Evolutionary conservation across 1,140 invertebrate species (phyloP).

Genomic region (Microplitis mediator): DNA sequence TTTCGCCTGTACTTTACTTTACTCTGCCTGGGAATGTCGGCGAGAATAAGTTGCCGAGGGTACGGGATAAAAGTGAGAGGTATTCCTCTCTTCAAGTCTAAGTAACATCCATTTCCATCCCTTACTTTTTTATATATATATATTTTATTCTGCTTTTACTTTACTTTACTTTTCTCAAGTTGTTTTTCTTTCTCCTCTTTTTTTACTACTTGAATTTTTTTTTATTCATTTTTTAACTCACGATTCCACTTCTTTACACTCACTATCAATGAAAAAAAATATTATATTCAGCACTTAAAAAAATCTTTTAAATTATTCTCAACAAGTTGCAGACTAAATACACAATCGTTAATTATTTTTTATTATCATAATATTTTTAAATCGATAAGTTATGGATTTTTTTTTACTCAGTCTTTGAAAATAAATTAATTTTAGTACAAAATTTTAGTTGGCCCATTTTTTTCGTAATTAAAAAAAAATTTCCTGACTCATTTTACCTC

Average conservation of each 20-base stretch:
- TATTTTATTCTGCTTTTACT: slow-evolving; percentile 23
- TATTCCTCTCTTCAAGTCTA: slow-evolving; percentile 35
- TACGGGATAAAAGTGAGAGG: slow-evolving; percentile 15
- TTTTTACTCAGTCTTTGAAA: no score
- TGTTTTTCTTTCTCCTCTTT: background rate
- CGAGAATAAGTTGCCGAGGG: slow-evolving; percentile 10
- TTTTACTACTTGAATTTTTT: slow-evolving; percentile 19
- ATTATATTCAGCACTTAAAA: background rate
- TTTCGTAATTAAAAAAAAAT: no score
- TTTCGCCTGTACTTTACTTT: background rate
- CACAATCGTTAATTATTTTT: no score
- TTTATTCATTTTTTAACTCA: slow-evolving; percentile 42
- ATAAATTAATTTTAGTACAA: no score
- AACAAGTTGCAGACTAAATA: no score
- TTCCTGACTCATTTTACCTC: no score
- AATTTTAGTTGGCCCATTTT: no score
- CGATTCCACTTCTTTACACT: slow-evolving; percentile 37
- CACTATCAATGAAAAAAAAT: background rate
- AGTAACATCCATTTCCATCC: slow-evolving; percentile 47
- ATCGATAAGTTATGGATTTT: no score
- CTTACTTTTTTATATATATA: slow-evolving; percentile 21
- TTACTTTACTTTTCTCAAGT: slow-evolving; percentile 41
- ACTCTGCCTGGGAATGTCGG: background rate
- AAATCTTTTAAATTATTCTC: background rate
- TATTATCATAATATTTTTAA: no score